Evolutionary conservation across 2,113 vertebrate genomes (phyloP).

Genomic region (Arothron firmamentum): DNA sequence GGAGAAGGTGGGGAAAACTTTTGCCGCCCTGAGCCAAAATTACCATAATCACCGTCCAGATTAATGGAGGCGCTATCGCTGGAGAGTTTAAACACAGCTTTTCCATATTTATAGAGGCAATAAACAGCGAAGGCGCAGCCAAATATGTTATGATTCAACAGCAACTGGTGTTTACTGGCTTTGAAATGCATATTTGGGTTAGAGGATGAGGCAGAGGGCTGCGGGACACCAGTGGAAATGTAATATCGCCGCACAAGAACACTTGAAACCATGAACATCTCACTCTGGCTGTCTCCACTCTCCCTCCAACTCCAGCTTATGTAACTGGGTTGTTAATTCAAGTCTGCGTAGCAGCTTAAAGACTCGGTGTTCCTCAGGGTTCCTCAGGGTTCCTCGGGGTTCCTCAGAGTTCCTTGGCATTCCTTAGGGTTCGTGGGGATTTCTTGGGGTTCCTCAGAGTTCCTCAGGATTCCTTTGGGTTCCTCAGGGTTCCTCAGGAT

Average conservation of each 20-base stretch:
- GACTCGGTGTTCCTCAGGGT: too few relatives aligned
- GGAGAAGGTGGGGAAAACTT: slow-evolving; percentile 19
- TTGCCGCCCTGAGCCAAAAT: slow-evolving; percentile 51
- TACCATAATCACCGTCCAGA: slow-evolving; percentile 69
- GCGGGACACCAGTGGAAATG: slow-evolving; percentile 57
- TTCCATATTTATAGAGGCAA: slow-evolving; percentile 69
- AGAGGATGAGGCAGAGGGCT: slow-evolving; percentile 51
- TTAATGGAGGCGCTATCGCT: slow-evolving; percentile 64
- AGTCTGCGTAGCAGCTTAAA: neutral
- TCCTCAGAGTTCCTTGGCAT: too few relatives aligned
- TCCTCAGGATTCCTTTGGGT: too few relatives aligned
- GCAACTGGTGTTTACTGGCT: slow-evolving; percentile 60
- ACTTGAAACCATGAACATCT: slow-evolving; percentile 50
- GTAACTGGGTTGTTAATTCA: neutral
- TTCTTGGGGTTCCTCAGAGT: too few relatives aligned
- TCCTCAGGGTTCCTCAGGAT: too few relatives aligned
- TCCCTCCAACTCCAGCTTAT: slow-evolving; percentile 15
- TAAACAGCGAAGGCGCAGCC: slow-evolving; percentile 61
- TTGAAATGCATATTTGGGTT: slow-evolving; percentile 66
- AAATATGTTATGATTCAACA: slow-evolving; percentile 66
- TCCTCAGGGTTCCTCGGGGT: too few relatives aligned
- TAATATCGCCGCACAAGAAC: slow-evolving; percentile 58
- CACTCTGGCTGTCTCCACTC: slow-evolving; percentile 51
- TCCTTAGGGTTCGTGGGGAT: too few relatives aligned
- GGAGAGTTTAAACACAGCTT: slow-evolving; percentile 67